These are phyloP conservation scores for Eumacrocentrus americanus DNA, from an alignment of 2,888 invertebrate species.

Conservation along the genomic window DNA sequence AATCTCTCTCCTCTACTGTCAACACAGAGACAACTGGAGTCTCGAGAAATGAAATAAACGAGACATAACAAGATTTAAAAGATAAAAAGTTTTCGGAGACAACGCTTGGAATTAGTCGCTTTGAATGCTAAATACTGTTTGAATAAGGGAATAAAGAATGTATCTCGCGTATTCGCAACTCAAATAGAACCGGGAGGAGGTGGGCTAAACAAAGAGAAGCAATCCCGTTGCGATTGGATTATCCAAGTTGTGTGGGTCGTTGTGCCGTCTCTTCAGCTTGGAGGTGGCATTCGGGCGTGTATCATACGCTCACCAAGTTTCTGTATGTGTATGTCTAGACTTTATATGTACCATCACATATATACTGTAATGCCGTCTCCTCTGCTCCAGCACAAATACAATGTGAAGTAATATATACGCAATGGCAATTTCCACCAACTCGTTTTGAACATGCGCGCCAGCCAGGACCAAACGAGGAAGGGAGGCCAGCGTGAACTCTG, in stretches of 20 bases:
- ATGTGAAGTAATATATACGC: no score
- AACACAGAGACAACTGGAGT: neutral
- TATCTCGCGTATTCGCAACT: neutral
- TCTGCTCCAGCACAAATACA: no score
- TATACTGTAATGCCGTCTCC: no score
- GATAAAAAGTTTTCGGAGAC: neutral
- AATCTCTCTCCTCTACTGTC: neutral
- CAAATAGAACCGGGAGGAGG: neutral
- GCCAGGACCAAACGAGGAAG: neutral
- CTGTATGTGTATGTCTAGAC: no score
- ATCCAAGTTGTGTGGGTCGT: constrained; percentile 14
- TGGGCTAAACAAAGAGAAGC: no score
- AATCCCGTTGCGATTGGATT: constrained; percentile 14
- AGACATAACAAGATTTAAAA: neutral
- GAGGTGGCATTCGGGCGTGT: no score
- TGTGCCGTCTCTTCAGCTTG: constrained; percentile 8
- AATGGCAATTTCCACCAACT: no score
- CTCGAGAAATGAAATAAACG: neutral
- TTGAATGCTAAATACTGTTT: constrained; percentile 1
- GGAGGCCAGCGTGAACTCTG: no score
- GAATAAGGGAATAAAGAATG: neutral
- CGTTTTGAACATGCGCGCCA: constrained; percentile 28
- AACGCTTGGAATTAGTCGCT: neutral
- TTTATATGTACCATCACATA: no score
- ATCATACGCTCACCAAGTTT: no score